A percentile compares a stretch with the other conserved stretches of the same genome.
Evolutionary conservation across 2,888 invertebrate genomes (phyloP).

Genomic region (Hemithea aestivaria): DNA sequence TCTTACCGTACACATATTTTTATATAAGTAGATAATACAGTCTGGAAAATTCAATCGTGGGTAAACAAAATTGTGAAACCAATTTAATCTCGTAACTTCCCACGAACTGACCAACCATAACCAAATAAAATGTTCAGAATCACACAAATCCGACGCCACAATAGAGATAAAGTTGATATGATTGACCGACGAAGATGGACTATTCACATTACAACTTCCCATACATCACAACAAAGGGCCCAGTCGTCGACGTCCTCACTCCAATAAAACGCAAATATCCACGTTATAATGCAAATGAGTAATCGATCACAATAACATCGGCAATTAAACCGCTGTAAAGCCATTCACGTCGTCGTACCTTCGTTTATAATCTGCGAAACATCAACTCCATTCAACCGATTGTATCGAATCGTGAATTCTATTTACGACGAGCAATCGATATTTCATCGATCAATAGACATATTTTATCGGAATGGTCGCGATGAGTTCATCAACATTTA

Average conservation of each 20-base stretch:
- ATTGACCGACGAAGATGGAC: slow-evolving; percentile 6
- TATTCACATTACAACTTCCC: slow-evolving; percentile 10
- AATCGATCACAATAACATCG: slow-evolving; percentile 29
- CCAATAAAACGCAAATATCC: slow-evolving; percentile 23
- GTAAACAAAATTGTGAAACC: too few species aligned
- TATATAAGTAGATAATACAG: too few species aligned
- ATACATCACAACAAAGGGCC: slow-evolving; percentile 12
- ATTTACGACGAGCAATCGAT: slow-evolving; percentile 46
- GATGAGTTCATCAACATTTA: slow-evolving; percentile 74
- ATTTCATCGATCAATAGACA: slow-evolving; percentile 51
- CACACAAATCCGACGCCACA: slow-evolving; percentile 3
- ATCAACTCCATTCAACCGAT: slow-evolving; percentile 35
- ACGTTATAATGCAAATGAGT: slow-evolving; percentile 28
- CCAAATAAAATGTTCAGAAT: slow-evolving; percentile 1
- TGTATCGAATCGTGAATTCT: slow-evolving; percentile 48
- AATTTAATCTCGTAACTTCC: too few species aligned
- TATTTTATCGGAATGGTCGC: slow-evolving; percentile 52
- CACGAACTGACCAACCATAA: neutral
- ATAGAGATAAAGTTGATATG: slow-evolving; percentile 2
- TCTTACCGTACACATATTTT: too few species aligned
- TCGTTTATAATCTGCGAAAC: slow-evolving; percentile 34
- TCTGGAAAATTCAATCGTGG: too few species aligned
- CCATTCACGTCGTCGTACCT: slow-evolving; percentile 24
- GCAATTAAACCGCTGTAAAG: slow-evolving; percentile 29
- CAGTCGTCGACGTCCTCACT: slow-evolving; percentile 15